Evolutionary conservation across 2,113 vertebrate species (phyloP).

Genomic region (Fregata magnificens): DNA sequence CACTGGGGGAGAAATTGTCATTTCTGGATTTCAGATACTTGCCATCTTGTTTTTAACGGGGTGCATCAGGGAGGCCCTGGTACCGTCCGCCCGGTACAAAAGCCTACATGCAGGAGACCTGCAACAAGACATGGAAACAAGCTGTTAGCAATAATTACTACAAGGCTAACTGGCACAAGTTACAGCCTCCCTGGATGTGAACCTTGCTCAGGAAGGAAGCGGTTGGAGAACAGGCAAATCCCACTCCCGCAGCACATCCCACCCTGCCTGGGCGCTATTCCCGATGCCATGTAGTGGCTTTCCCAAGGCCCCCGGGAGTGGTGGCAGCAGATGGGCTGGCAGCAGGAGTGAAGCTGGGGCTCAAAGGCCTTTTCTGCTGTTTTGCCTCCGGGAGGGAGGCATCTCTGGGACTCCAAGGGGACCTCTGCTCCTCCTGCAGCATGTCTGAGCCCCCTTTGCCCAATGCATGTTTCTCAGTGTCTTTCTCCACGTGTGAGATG

Average conservation of each 20-base stretch:
- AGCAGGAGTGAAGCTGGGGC: background rate
- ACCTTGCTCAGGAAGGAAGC: background rate
- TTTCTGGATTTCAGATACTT: background rate
- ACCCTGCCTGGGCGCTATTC: background rate
- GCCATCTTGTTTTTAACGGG: background rate
- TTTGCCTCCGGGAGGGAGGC: background rate
- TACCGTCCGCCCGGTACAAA: background rate
- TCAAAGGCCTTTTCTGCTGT: background rate
- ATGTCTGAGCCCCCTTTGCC: background rate
- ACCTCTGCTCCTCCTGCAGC: background rate
- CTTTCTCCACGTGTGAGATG: background rate
- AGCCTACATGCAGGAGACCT: background rate
- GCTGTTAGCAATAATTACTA: conserved; percentile 54
- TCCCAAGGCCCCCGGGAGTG: background rate
- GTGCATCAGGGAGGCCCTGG: background rate
- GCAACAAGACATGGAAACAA: conserved; percentile 11
- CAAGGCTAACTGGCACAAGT: conserved; percentile 21
- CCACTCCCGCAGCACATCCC: background rate
- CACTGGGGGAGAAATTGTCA: background rate
- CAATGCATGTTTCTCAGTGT: accelerated
- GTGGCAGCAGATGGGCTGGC: conserved; percentile 8
- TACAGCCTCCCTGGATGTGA: conserved; percentile 3
- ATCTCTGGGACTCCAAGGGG: background rate
- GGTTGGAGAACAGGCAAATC: background rate
- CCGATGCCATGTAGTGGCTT: background rate